Evolutionary conservation across 2,888 invertebrate species (phyloP), one percentile per base, ranked within the genome.

Genomic region (Cataglyphis cursor): DNA sequence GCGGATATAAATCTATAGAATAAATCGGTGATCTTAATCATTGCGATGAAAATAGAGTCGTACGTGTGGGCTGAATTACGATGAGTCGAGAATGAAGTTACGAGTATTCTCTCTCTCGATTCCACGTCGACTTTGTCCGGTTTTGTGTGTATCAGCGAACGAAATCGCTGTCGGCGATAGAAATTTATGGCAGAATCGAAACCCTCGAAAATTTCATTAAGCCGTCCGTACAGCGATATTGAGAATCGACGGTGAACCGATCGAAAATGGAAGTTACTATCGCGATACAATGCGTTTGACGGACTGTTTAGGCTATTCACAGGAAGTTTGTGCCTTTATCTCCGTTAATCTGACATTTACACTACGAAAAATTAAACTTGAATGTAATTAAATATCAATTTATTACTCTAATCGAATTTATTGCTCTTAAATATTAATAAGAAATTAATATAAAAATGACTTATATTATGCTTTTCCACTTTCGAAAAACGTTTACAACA

Each of bases 121-220:
- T 78, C 68, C 74, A 62, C 62, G 64, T 72, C 72, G 70, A 62
- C 64, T 75, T 70, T 51, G 62, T 70, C 80, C 57, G 61, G 73
- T 66, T 85, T 76, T 84, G 85, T 74, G 85, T 70, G 44, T 80
- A 87, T 83, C 86, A 78, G 68, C 70, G 75, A 85, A 85, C 78
- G 78, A 83, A 81, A 83, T 86, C 83, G 86, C 78, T 57, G 83
- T 78, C 64, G 68, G 54, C 61, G 78, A 70, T 81, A 31, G 73
- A 81, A 87, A 92, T 90, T 92, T 91, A 91, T 89, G 86, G 86
- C 83, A 83, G 76, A 83, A 87, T 87, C 87, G 83, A 87, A 88
- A 88, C 89, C 89, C 88, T 90, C 87, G 91, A 89, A 92, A 92
- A 91, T 92, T 92, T 92, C 92, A 92, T 92, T 91, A 92, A 92